Base-by-base conservation (phyloP, 2,113 vertebrate genomes). In the Phylloscopus trochiloides region DNA sequence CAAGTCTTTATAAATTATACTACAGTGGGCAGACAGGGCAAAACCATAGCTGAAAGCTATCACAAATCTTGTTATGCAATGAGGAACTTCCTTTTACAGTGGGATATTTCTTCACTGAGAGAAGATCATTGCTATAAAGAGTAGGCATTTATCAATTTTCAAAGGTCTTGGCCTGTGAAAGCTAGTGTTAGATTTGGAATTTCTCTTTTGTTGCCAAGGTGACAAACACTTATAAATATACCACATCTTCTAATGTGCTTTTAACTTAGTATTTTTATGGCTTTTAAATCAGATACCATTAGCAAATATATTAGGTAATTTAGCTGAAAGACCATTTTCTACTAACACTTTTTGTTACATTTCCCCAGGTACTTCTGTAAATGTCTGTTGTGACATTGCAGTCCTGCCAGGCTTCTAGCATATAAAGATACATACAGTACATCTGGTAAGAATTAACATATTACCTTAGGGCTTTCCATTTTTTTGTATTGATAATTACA, bases 271-370 rank as follows among this genome's bases (percentile, higher is more conserved):
- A 98, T 98, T 98, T 98, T 98, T 98, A 98, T 98, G 98, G 98
- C 98, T 98, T 98, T 98, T 98, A 98, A 98, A 98, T 98, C 97
- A 98, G 98, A 98, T 98, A 98, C 97, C 98, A 98, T 98, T 98
- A 98, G 98, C 97, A 98, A 98, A 98, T 98, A 98, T 98, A 98
- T 98, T 98, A 98, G 98, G 98, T 98, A 98, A 98, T 98, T 98
- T 98, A 97, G 97, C 98, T 98, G 98, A 98, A 98, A 98, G 98
- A 98, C 98, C 98, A 98, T 98, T 98, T 98, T 98, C 97, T 95
- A 97, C 96, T 98, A 98, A 98, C 97, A 98, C 97, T 98, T 98
- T 98, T 98, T 98, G 98, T 98, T 98, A 96, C 98, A 96, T 98
- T 98, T 98, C 98, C 98, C 97, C 96, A 98, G 98, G 95, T 98